Conservation (phyloP, 64 coral and sea anemone species). For the Cladopsammia gracilis region DNA sequence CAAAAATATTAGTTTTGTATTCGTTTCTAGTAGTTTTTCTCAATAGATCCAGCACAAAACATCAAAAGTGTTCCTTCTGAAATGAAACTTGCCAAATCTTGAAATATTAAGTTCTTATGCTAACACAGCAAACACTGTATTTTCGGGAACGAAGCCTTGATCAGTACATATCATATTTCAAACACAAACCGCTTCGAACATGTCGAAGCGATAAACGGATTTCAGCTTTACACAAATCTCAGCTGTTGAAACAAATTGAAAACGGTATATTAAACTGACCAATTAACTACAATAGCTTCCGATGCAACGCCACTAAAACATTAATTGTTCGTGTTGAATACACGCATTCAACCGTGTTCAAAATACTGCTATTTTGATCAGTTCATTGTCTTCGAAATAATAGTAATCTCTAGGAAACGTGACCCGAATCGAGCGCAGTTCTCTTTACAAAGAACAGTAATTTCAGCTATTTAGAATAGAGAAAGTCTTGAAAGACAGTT, state of each 20-base stretch:
- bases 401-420: not conserved
- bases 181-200: not conserved
- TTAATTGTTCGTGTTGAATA: conserved; percentile 5
- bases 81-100: conserved; percentile 5
- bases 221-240: not conserved
- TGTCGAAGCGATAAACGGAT: not conserved
- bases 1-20: too few relatives aligned
- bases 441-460: not conserved
- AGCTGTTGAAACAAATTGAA: not conserved
- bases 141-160: too few relatives aligned
- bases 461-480: not conserved
- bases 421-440: not conserved
- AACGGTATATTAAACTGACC: not conserved
- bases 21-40: too few relatives aligned
- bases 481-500: not conserved
- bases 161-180: not conserved
- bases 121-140: too few relatives aligned
- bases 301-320: not conserved
- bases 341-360: not conserved
- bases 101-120: not conserved
- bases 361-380: not conserved
- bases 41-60: too few relatives aligned
- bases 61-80: too few relatives aligned
- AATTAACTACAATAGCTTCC: not conserved
- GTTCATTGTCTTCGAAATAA: not conserved